A percentile compares a stretch with the other conserved stretches of the same genome.
These are phyloP conservation scores for Entomobrya multifasciata DNA, from an alignment of 2,888 invertebrate genomes.

Conservation along the genomic window DNA sequence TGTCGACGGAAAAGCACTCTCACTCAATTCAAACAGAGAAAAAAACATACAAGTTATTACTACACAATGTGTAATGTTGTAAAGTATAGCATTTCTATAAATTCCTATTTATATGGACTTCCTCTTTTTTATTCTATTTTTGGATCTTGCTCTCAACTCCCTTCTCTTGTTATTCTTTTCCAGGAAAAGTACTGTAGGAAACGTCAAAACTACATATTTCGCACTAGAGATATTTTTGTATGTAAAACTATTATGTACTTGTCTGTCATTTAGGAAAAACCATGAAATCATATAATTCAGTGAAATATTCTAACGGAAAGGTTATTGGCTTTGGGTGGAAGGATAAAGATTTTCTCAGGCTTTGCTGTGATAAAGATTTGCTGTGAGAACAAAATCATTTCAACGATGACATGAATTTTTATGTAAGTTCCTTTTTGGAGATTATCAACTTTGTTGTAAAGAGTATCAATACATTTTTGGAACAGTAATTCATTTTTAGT, in stretches of 20 bases:
- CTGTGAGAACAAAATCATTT: too few species aligned
- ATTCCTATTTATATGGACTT: conserved; percentile 17
- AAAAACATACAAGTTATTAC: too few species aligned
- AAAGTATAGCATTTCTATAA: conserved; percentile 29
- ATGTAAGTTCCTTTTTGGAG: too few species aligned
- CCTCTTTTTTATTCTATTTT: conserved; percentile 33
- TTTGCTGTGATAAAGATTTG: too few species aligned
- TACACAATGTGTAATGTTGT: background rate
- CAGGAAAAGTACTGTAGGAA: conserved; percentile 35
- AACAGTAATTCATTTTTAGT: too few species aligned
- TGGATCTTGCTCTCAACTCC: background rate
- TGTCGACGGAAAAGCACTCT: conserved; percentile 13
- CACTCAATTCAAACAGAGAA: conserved; percentile 1
- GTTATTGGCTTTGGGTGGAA: too few species aligned
- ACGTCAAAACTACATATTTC: conserved; percentile 16
- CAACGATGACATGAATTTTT: too few species aligned
- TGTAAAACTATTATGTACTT: background rate
- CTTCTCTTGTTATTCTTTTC: background rate
- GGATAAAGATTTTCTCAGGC: too few species aligned
- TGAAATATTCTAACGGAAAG: too few species aligned
- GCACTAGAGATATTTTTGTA: background rate
- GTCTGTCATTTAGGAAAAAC: background rate
- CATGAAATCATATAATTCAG: too few species aligned
- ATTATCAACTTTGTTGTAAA: too few species aligned
- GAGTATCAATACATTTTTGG: too few species aligned